Evolutionary conservation across 1,140 invertebrate species (phyloP).

Genomic region (Panagrolaimus sp.): DNA sequence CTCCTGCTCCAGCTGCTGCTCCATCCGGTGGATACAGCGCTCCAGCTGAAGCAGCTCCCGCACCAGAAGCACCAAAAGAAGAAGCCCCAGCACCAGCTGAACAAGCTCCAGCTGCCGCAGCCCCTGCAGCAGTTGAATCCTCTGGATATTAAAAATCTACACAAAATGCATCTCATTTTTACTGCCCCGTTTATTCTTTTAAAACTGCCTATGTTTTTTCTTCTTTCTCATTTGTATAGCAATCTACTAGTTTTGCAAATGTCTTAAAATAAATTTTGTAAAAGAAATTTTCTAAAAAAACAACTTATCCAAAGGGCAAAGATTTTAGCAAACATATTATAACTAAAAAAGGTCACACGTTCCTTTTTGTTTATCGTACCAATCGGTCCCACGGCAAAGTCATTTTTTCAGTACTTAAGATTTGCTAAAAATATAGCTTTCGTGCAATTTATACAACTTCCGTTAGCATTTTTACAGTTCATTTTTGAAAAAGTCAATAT

Average conservation of each 20-base stretch:
- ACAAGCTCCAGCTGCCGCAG: neutral
- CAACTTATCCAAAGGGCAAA: neutral
- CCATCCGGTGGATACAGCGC: neutral
- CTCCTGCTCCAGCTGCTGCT: neutral
- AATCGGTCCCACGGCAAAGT: too few species aligned
- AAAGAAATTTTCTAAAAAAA: neutral
- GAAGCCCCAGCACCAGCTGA: conserved; percentile 3
- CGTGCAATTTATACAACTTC: too few species aligned
- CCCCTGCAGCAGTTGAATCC: neutral
- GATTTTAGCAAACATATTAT: neutral
- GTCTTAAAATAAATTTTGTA: neutral
- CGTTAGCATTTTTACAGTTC: too few species aligned
- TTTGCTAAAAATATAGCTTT: too few species aligned
- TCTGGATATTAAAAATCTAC: conserved; percentile 8
- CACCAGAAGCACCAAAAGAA: neutral
- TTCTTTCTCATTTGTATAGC: conserved; percentile 9
- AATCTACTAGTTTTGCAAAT: neutral
- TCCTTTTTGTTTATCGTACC: too few species aligned
- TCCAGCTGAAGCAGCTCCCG: neutral
- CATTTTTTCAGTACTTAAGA: too few species aligned
- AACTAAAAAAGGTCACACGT: too few species aligned
- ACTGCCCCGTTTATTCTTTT: neutral
- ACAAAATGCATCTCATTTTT: conserved; percentile 12
- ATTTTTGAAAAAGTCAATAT: too few species aligned
- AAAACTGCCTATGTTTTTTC: conserved; percentile 4